A percentile compares a stretch with the other conserved stretches of the same genome.
Conservation (phyloP, 2,888 invertebrate genomes). For the Agrotis exclamationis region DNA sequence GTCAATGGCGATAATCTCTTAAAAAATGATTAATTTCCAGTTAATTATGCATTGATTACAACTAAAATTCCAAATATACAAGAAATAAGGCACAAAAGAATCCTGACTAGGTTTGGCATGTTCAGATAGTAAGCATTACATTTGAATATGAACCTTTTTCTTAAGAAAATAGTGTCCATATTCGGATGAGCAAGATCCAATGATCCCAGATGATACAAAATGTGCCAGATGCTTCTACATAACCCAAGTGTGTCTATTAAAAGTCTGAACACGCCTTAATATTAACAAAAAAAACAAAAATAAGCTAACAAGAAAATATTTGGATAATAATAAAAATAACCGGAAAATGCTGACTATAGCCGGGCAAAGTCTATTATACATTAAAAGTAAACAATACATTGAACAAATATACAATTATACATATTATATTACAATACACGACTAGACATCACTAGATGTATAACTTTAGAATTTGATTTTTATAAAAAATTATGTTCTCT, state of each 20-base stretch:
- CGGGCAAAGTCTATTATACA: slow-evolving; percentile 32
- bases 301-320: slow-evolving; percentile 47
- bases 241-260: background rate
- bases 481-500: background rate
- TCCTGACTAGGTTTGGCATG: slow-evolving; percentile 63
- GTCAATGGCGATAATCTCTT: slow-evolving; percentile 61
- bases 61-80: slow-evolving; percentile 50
- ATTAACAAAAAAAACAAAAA: slow-evolving; percentile 23
- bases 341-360: slow-evolving; percentile 47
- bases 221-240: background rate
- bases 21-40: slow-evolving; percentile 50
- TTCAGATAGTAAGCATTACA: slow-evolving; percentile 7
- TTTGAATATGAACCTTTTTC: background rate
- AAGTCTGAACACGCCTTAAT: slow-evolving; percentile 55
- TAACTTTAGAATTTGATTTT: slow-evolving; percentile 7
- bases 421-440: slow-evolving; percentile 56
- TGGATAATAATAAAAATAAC: slow-evolving; percentile 33
- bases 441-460: slow-evolving; percentile 69
- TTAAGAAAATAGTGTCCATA: background rate
- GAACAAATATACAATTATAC: slow-evolving; percentile 56
- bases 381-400: slow-evolving; percentile 27
- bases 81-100: slow-evolving; percentile 62
- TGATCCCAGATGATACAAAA: background rate
- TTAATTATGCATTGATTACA: slow-evolving; percentile 58
- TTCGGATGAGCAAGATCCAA: background rate